Evolutionary conservation across 2,113 vertebrate species (phyloP), one percentile per base, ranked within the genome.

Genomic region (Myiozetetes cayanensis): DNA sequence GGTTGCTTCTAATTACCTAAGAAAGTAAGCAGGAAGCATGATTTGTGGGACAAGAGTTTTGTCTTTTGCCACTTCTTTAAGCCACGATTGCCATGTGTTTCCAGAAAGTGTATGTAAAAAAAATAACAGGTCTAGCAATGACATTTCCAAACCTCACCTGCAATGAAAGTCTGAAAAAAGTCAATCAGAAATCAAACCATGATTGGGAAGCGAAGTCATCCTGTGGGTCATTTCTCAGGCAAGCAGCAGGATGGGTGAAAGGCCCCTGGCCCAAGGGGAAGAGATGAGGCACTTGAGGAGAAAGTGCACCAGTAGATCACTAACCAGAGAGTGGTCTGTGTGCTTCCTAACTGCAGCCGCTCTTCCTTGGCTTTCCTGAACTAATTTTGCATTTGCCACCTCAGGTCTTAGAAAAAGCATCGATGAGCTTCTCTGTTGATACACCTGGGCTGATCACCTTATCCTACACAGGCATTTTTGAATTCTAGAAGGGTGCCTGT

Each of bases 11-110:
- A 80, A 91, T 71, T 73, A 47, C 44, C 74, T 90, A 53, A 87
- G 53, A 77, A 94, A 93, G 24, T n/a, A 77, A 80, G 75, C 37
- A 81, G 53, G 33, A 88, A 90, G 84, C 17, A n/a, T 13, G 49
- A 63, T 24, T 71, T 59, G 7, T 37, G 30, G 56, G 8, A 63
- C 46, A 85, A 71, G 37, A 27, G 27, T 2, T 58, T 76, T 75
- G 18, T 16, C 41, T 80, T 79, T 67, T 56, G 67, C 22, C 21
- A 43, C 16, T 80, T 92, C n/a, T 71, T 79, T 66, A 76, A 79
- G 63, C 27, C 35, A 46, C 0, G 0, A 55, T 1, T 77, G 35
- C 39, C 27, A 66, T 0, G 0, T 24, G 16, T 39, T 94, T 84
- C 47, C 52, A 89, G 37, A 91, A 71, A 81, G 27, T n/a, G 12